Conservation (phyloP, 2,888 invertebrate genomes). For the Emmelina monodactyla region DNA sequence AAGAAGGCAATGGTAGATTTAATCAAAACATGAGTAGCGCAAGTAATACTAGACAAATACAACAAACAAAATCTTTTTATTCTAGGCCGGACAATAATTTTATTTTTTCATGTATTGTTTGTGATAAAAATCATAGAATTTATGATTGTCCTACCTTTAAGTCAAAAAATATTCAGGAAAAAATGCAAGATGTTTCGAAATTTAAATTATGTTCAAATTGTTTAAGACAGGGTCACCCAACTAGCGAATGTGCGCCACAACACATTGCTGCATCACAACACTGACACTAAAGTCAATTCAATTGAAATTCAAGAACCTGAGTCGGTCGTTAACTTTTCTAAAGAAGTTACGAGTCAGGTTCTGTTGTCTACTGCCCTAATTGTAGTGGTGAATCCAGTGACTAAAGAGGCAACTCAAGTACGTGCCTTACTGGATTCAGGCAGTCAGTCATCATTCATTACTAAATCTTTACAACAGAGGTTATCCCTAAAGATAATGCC, state of each 20-base stretch:
- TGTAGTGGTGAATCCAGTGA: slow-evolving; percentile 12
- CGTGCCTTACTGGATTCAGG: slow-evolving; percentile 11
- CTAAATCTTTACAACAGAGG: slow-evolving; percentile 6
- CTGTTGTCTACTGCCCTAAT: slow-evolving; percentile 13
- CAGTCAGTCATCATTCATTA: slow-evolving; percentile 11
- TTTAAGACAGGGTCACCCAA: slow-evolving; percentile 15
- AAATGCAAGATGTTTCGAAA: slow-evolving; percentile 9
- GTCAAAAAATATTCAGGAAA: slow-evolving; percentile 11
- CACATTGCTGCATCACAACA: slow-evolving; percentile 15
- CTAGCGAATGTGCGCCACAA: slow-evolving; percentile 17
- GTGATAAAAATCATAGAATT: slow-evolving; percentile 16
- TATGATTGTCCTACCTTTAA: slow-evolving; percentile 19
- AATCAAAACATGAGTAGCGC: no score
- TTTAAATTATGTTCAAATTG: slow-evolving; percentile 18
- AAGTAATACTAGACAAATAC: neutral
- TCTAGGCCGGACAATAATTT: neutral
- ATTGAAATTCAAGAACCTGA: neutral
- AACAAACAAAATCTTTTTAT: slow-evolving; percentile 12
- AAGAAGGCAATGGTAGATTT: slow-evolving; percentile 2
- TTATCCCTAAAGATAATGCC: slow-evolving; percentile 2
- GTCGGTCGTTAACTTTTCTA: slow-evolving; percentile 1
- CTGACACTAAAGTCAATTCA: neutral
- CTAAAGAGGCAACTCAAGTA: slow-evolving; percentile 4
- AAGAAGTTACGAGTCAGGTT: slow-evolving; percentile 2
- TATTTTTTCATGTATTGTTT: slow-evolving; percentile 14